A percentile compares a stretch with the other conserved stretches of the same genome.
Evolutionary conservation across 2,888 invertebrate genomes (phyloP).

Genomic region (Chalcosyrphus nemorum): DNA sequence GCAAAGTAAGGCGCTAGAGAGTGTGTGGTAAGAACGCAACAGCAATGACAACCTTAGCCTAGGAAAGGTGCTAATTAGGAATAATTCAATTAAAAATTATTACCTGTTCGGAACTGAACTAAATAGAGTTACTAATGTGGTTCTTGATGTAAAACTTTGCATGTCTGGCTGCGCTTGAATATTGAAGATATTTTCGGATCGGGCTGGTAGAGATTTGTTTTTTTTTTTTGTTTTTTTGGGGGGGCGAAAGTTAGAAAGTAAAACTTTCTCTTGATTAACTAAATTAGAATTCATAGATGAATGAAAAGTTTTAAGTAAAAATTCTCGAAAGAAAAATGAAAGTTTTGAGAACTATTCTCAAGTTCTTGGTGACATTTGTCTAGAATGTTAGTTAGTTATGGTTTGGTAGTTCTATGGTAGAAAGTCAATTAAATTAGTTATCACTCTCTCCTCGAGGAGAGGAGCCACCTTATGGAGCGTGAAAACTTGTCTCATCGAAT

Average conservation of each 20-base stretch:
- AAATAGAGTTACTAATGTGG: not conserved
- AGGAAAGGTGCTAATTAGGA: constrained; percentile 6
- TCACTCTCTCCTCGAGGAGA: too few species aligned
- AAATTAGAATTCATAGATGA: not conserved
- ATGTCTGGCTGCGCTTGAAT: not conserved
- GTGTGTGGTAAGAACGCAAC: not conserved
- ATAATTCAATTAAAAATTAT: constrained; percentile 26
- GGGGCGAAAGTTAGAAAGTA: constrained; percentile 8
- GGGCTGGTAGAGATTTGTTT: not conserved
- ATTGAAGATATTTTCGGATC: not conserved
- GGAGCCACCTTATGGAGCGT: too few species aligned
- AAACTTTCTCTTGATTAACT: not conserved
- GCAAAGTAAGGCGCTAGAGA: constrained; percentile 1
- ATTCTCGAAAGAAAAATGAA: not conserved
- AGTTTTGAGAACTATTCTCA: not conserved
- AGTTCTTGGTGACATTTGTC: not conserved
- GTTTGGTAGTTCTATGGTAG: too few species aligned
- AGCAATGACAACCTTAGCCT: not conserved
- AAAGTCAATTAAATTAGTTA: too few species aligned
- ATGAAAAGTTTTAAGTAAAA: too few species aligned
- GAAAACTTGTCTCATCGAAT: too few species aligned
- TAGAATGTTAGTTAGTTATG: not conserved
- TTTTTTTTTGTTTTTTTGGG: too few species aligned
- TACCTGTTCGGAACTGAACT: not conserved
- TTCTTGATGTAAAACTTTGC: not conserved